phyloP scores from a whole-genome alignment of 2,888 invertebrate species.

The Epinotia demarniana region DNA sequence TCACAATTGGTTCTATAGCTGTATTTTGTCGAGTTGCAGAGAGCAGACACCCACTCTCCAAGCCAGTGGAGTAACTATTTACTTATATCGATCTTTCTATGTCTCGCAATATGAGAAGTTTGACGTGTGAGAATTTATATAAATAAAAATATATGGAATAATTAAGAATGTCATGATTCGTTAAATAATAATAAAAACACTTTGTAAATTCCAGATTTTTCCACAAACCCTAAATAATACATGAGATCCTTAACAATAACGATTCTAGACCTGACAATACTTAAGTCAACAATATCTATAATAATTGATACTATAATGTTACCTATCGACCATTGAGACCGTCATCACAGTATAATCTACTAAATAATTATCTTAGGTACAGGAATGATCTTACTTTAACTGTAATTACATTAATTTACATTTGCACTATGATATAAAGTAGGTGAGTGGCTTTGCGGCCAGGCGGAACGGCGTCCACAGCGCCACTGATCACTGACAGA shows the following conservation, averaged over 20 bases:
- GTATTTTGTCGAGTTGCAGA: conserved; percentile 61
- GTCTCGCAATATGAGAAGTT: conserved; percentile 29
- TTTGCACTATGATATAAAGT: conserved; percentile 74
- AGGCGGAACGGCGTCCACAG: conserved; percentile 61
- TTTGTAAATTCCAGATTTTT: conserved; percentile 77
- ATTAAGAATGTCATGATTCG: conserved; percentile 50
- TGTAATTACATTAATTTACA: conserved; percentile 73
- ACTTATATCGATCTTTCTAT: conserved; percentile 28
- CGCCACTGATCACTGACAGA: neutral
- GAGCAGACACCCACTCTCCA: conserved; percentile 56
- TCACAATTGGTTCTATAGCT: conserved; percentile 69
- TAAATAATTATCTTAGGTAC: conserved; percentile 80
- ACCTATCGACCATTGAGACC: conserved; percentile 82
- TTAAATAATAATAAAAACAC: conserved; percentile 66
- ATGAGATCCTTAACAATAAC: conserved; percentile 84
- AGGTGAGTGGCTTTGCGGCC: conserved; percentile 60
- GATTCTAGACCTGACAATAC: conserved; percentile 56
- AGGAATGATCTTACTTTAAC: conserved; percentile 80
- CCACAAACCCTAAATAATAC: conserved; percentile 77
- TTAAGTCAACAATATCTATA: conserved; percentile 66
- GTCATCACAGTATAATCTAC: conserved; percentile 83
- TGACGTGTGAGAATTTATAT: conserved; percentile 28
- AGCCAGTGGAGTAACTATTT: conserved; percentile 19
- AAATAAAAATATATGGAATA: conserved; percentile 42
- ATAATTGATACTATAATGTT: conserved; percentile 81